A percentile compares a stretch with the other conserved stretches of the same genome.
Evolutionary conservation across 2,113 vertebrate genomes (phyloP).

Genomic region (Choloepus hoffmanni): DNA sequence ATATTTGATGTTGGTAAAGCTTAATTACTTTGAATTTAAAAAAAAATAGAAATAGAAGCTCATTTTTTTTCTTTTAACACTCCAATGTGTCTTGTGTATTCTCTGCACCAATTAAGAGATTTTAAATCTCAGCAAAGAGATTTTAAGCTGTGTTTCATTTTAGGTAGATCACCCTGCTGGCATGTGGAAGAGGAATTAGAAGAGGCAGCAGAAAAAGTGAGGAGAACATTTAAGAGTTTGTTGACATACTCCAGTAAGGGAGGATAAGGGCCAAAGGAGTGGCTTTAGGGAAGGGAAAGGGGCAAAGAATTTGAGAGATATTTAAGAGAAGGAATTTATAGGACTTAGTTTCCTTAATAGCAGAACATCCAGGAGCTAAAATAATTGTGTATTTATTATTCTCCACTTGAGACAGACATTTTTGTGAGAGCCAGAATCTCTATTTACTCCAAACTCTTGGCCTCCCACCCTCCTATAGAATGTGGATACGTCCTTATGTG

Average conservation of each 20-base stretch:
- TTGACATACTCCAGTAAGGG: background rate
- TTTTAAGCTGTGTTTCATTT: slow-evolving; percentile 13
- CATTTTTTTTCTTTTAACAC: background rate
- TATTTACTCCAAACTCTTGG: background rate
- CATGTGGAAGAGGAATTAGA: background rate
- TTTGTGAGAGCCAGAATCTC: background rate
- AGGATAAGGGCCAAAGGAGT: background rate
- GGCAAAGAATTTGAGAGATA: background rate
- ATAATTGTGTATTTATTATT: background rate
- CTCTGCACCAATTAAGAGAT: background rate
- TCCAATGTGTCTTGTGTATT: background rate
- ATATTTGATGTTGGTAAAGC: background rate
- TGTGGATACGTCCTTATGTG: background rate
- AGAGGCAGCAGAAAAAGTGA: background rate
- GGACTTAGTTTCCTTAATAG: background rate
- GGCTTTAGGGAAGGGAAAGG: background rate
- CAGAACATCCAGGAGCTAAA: background rate
- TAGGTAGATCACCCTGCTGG: background rate
- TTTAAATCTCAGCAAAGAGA: background rate
- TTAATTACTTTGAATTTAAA: slow-evolving; percentile 16
- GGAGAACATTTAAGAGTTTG: background rate
- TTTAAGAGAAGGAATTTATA: background rate
- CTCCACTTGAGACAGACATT: background rate
- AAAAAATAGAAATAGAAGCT: background rate
- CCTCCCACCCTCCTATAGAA: background rate